These are phyloP conservation scores for Aurelia sp. DNA, from an alignment of 30 jellyfish, hydroid and myxozoan genomes.

Conservation along the genomic window DNA sequence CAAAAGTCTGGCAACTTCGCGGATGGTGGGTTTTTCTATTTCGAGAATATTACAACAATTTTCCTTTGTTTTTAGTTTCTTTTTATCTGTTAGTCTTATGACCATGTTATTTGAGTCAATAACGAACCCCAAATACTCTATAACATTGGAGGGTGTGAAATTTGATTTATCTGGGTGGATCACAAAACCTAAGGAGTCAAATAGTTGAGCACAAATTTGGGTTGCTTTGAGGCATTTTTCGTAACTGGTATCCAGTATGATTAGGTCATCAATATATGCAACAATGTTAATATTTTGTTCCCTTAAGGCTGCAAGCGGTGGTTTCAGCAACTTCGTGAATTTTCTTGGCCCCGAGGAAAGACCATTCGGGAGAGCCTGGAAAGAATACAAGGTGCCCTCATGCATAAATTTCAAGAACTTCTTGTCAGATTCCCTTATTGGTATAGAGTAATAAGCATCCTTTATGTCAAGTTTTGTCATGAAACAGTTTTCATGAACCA, in stretches of 20 bases:
- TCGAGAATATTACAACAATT: background rate
- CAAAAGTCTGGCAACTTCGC: constrained; percentile 21
- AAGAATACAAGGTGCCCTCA: background rate
- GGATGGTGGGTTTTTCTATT: background rate
- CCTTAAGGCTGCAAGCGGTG: constrained; percentile 16
- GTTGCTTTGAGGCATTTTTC: background rate
- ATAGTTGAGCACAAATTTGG: background rate
- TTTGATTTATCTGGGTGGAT: constrained; percentile 27
- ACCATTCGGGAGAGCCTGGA: constrained; percentile 36
- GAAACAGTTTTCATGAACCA: constrained; percentile 1
- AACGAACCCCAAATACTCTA: constrained; percentile 30
- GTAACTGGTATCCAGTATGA: background rate
- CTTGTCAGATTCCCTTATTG: constrained; percentile 8
- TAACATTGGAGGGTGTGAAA: constrained; percentile 2
- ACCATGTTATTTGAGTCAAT: constrained; percentile 16
- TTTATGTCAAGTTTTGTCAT: too few relatives aligned
- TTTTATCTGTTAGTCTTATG: background rate
- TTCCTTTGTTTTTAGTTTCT: background rate
- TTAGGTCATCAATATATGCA: background rate
- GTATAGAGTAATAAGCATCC: constrained; percentile 31
- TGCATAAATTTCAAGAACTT: constrained; percentile 22
- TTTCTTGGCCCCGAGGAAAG: constrained; percentile 24
- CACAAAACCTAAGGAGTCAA: constrained; percentile 22
- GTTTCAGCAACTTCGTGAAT: constrained; percentile 30
- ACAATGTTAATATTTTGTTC: background rate